phyloP scores from a whole-genome alignment of 2,113 vertebrate genomes.

The Pteropus alecto region DNA sequence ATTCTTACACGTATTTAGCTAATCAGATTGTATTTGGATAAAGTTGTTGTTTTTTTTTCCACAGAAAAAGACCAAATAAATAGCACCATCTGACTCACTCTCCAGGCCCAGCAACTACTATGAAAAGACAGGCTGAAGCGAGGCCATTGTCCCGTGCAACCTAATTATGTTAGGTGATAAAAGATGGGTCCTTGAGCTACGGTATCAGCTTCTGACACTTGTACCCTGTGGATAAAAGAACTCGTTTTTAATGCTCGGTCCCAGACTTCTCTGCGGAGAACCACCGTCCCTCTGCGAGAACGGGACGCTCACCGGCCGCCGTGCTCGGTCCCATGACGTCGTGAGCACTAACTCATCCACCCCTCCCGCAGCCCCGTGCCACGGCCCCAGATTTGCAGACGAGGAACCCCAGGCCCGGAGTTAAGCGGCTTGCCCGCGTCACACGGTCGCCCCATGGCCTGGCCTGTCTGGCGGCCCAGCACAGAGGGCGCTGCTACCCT shows the following conservation, averaged over 20 bases:
- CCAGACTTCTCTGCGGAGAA: background rate
- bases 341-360: background rate
- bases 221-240: background rate
- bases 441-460: too few species aligned
- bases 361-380: background rate
- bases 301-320: too few species aligned
- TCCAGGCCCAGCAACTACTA: background rate
- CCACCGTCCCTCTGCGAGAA: too few species aligned
- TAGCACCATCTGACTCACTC: background rate
- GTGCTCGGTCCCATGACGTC: background rate
- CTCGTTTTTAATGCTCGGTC: background rate
- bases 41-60: background rate
- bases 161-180: background rate
- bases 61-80: background rate
- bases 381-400: background rate
- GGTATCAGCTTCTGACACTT: background rate
- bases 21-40: background rate
- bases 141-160: background rate
- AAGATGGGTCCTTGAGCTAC: background rate
- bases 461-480: too few species aligned
- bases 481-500: too few species aligned
- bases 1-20: background rate
- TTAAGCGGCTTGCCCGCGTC: background rate
- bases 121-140: background rate
- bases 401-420: background rate